Evolutionary conservation across 2,113 vertebrate species (phyloP).

Genomic region (Poeciliopsis retropinna): DNA sequence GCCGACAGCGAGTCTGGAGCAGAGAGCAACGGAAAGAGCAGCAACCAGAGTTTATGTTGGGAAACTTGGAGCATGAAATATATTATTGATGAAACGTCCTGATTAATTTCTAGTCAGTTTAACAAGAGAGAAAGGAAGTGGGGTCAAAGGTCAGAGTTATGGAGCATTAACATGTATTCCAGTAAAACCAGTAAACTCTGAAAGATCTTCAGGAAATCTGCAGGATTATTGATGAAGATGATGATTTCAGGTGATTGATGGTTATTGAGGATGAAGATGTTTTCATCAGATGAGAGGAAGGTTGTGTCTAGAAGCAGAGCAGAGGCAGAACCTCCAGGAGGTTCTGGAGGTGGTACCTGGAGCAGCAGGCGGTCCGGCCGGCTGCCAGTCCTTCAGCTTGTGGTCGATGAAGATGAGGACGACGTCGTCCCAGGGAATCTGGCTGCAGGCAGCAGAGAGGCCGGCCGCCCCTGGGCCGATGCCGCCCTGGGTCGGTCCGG

Average conservation of each 20-base stretch:
- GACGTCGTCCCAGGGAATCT: constrained; percentile 89
- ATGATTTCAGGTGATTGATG: no score
- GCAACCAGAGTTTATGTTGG: no score
- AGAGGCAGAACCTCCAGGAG: no score
- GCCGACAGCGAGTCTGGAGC: constrained; percentile 85
- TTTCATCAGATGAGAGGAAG: no score
- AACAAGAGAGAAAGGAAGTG: no score
- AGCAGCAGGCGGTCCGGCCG: constrained; percentile 72
- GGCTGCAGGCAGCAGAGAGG: constrained; percentile 66
- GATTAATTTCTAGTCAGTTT: no score
- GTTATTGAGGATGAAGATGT: background rate
- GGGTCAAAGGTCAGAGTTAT: background rate
- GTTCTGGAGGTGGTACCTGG: constrained; percentile 68
- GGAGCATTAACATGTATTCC: background rate
- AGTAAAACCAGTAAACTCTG: background rate
- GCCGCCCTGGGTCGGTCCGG: background rate
- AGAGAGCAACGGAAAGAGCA: no score
- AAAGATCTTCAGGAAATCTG: background rate
- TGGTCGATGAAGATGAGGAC: constrained; percentile 89
- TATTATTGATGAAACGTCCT: no score
- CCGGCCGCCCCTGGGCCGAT: background rate
- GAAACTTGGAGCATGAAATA: no score
- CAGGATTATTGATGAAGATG: background rate
- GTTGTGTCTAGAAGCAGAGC: background rate
- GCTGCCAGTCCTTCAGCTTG: constrained; percentile 90